A percentile compares a stretch with the other conserved stretches of the same genome.
Evolutionary conservation across 2,113 vertebrate genomes (phyloP).

Genomic region (Rhynchopsitta pachyrhyncha): DNA sequence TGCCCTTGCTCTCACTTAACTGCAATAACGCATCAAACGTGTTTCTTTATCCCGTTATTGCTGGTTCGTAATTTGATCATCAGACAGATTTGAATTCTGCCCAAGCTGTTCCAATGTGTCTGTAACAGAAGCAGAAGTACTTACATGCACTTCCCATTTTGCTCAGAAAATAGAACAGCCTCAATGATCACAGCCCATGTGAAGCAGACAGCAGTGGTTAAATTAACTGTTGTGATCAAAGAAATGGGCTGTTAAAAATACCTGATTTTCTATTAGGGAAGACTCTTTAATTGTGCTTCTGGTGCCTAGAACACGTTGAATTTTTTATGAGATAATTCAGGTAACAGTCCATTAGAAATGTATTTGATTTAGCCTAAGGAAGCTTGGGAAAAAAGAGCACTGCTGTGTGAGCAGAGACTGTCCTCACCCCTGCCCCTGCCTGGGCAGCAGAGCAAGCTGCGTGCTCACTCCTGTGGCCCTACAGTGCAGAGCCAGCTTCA

Average conservation of each 20-base stretch:
- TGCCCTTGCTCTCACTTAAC: constrained; percentile 64
- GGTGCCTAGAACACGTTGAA: constrained; percentile 17
- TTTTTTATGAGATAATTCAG: constrained; percentile 51
- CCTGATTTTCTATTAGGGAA: constrained; percentile 26
- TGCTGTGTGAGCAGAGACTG: neutral
- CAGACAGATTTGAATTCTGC: constrained; percentile 67
- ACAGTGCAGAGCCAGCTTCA: neutral
- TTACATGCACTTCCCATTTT: constrained; percentile 50
- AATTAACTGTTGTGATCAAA: constrained; percentile 65
- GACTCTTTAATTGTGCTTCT: constrained; percentile 46
- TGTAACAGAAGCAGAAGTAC: constrained; percentile 68
- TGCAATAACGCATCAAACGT: constrained; percentile 62
- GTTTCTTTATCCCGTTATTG: constrained; percentile 67
- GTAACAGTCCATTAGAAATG: constrained; percentile 47
- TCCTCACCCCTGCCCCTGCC: neutral
- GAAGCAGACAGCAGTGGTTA: constrained; percentile 45
- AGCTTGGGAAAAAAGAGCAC: neutral
- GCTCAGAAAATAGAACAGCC: constrained; percentile 53
- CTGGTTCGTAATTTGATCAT: constrained; percentile 72
- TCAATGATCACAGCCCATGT: constrained; percentile 23
- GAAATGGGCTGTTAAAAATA: constrained; percentile 60
- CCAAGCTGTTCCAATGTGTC: constrained; percentile 74
- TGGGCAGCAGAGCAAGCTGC: rapidly evolving
- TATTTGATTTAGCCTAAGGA: constrained; percentile 13
- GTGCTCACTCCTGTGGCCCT: neutral